phyloP scores from a whole-genome alignment of 2,888 invertebrate genomes.

The Pandemis corylana region DNA sequence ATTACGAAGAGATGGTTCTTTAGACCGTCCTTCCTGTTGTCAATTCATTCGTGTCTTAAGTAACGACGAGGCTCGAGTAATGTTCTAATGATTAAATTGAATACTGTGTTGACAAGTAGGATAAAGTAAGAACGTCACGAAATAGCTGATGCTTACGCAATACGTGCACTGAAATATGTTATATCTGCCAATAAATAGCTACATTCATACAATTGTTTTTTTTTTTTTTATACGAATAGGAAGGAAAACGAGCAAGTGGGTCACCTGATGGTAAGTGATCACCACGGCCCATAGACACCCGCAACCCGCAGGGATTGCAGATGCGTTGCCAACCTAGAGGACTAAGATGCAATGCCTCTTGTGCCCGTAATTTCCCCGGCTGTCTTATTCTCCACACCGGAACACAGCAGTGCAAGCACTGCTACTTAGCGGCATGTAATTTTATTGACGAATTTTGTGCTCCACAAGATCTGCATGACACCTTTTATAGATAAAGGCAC shows the following conservation, averaged over 20 bases:
- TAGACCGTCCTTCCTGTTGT: constrained; percentile 3
- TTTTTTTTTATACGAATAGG: too few relatives aligned
- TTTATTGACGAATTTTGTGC: neutral
- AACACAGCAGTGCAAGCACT: too few relatives aligned
- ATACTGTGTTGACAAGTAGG: constrained; percentile 21
- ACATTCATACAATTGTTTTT: neutral
- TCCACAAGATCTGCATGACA: neutral
- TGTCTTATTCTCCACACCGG: too few relatives aligned
- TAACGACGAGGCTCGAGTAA: constrained; percentile 8
- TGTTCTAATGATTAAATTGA: constrained; percentile 20
- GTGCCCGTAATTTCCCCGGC: too few relatives aligned
- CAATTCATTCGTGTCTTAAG: constrained; percentile 4
- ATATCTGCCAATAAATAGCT: neutral
- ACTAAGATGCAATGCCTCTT: too few relatives aligned
- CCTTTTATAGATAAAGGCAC: neutral
- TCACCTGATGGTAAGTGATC: too few relatives aligned
- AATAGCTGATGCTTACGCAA: constrained; percentile 3
- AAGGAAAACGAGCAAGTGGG: too few relatives aligned
- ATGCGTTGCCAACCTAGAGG: too few relatives aligned
- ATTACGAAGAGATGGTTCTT: constrained; percentile 28
- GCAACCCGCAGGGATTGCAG: too few relatives aligned
- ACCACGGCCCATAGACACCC: too few relatives aligned
- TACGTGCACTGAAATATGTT: neutral
- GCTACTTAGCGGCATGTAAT: too few relatives aligned
- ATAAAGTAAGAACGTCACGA: neutral